Conservation (phyloP, 2,797 vertebrate species). For the Perodicticus potto region DNA sequence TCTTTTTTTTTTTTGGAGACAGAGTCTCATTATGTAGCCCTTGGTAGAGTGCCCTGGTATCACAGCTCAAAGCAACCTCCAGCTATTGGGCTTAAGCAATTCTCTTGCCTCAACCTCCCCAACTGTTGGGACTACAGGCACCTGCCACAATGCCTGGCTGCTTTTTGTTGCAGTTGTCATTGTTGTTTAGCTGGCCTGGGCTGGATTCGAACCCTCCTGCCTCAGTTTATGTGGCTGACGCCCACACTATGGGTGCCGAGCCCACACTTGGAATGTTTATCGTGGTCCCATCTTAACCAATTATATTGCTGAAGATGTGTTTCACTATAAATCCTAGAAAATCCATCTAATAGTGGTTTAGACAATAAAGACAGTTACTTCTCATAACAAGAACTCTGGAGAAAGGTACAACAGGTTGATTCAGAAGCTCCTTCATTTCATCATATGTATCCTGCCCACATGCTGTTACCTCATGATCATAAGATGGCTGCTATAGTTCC, state of each 20-base stretch:
- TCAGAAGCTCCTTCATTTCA: not conserved
- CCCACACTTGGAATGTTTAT: not conserved
- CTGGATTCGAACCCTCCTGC: no score
- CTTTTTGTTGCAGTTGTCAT: no score
- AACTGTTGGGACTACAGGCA: no score
- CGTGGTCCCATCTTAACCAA: not conserved
- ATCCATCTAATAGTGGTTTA: not conserved
- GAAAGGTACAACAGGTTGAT: not conserved
- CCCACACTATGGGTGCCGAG: no score
- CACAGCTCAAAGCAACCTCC: no score
- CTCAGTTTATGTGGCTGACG: no score
- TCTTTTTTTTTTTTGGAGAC: not conserved
- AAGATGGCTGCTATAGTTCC: not conserved
- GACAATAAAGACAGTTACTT: constrained; percentile 2
- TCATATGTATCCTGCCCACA: not conserved
- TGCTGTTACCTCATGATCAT: not conserved
- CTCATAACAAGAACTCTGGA: not conserved
- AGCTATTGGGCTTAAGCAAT: no score
- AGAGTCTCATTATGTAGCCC: no score
- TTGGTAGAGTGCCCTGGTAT: no score
- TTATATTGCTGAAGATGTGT: not conserved
- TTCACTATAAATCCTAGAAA: not conserved
- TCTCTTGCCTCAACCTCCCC: no score
- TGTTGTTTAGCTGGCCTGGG: no score
- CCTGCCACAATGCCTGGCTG: no score